Evolutionary conservation across 2,797 vertebrate species (phyloP), one percentile per base, ranked within the genome.

Genomic region (Eutrigla gurnardus): DNA sequence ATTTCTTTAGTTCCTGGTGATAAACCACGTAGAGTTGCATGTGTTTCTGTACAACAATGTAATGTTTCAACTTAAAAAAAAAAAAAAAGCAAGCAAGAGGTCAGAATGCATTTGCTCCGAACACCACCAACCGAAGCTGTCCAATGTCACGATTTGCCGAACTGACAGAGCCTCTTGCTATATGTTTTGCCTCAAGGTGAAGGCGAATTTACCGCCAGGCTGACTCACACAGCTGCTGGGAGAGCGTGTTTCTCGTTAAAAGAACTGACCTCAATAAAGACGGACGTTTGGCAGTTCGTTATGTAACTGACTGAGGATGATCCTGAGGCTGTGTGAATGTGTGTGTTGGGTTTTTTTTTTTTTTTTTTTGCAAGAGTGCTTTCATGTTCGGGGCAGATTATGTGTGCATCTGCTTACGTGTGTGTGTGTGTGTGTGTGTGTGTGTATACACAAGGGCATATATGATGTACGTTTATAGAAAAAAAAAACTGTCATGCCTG

Each of bases 261-360:
- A 78, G 82, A 77, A 85, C 72, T 94, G 92, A 93, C 93, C 92
- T 92, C 92, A 94, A 95, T 94, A 91, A 93, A 91, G 89, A 93
- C 75, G 83, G 93, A 94, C 93, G 83, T 93, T 93, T 92, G 91
- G 87, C 88, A 84, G 87, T 62, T 55, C 11, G 78, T 95, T 94
- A 93, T 49, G 76, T 93, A 94, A 95, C 88, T 62, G 74, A 86
- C 88, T 83, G 73, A 87, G 84, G 89, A 89, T 89, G 81, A 90
- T 92, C 90, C 92, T 50, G 55, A 79, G 90, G 90, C 84, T 75
- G 76, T 85, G 80, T 79, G 64, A 32, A 73, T 70, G 75, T 63
- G 61, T 83, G 73, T 59, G 66, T 50, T 39, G 17, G 12, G 7
- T 0, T 60, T 66, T n/a, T n/a, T n/a, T n/a, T n/a, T n/a, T n/a